Conservation (phyloP, 2,113 vertebrate species). For the Myrmecobius fasciatus region DNA sequence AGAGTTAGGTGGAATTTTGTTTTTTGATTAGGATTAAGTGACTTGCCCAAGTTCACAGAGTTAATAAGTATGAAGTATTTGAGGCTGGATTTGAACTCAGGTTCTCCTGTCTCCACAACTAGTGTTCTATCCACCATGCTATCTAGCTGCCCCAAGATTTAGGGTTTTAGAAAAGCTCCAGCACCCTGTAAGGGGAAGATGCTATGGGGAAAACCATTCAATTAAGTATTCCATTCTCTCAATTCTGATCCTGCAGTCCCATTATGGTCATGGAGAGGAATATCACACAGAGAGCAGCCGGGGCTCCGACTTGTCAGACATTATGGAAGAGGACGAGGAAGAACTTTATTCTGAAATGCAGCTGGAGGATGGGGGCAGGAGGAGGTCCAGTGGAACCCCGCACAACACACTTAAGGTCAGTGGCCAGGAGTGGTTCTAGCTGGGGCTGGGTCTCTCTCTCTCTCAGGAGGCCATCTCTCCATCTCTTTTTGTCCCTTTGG, state of each 20-base stretch:
- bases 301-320: conserved; percentile 97
- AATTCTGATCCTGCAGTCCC: conserved; percentile 81
- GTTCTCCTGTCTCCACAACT: no score
- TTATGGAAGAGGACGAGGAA: conserved; percentile 99
- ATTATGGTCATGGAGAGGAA: conserved; percentile 93
- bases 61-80: no score
- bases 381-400: conserved; percentile 91
- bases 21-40: no score
- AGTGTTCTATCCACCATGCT: no score
- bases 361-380: conserved; percentile 92
- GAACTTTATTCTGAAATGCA: conserved; percentile 98
- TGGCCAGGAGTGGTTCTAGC: not conserved
- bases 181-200: rapidly evolving
- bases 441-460: not conserved
- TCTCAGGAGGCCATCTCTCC: not conserved
- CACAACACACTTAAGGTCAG: conserved; percentile 96
- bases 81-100: no score
- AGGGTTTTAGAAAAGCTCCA: not conserved
- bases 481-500: not conserved
- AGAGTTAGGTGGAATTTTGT: no score
- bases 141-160: not conserved
- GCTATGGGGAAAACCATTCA: not conserved
- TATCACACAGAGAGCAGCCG: conserved; percentile 98
- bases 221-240: not conserved
- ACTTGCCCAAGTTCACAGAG: no score